A percentile compares a stretch with the other conserved stretches of the same genome.
Conservation (phyloP, 2,113 vertebrate species). For the Etheostoma cragini region DNA sequence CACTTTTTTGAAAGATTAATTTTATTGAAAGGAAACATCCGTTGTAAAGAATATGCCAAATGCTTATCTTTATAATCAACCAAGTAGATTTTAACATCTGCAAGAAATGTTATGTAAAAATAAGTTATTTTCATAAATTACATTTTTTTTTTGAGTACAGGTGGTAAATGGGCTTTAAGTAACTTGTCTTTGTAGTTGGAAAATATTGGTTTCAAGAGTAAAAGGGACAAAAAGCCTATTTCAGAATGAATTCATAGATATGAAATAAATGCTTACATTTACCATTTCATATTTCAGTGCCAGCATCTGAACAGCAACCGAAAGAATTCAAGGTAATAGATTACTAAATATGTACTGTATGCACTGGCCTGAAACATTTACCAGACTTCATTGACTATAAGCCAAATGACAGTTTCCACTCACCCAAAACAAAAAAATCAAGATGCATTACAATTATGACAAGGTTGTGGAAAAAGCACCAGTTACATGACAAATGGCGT, state of each 20-base stretch:
- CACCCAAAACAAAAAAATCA: not conserved
- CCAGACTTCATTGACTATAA: not conserved
- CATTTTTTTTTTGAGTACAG: not conserved
- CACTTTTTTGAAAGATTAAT: conserved; percentile 4
- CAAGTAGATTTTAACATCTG: not conserved
- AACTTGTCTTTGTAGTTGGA: not conserved
- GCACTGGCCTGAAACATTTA: conserved; percentile 2
- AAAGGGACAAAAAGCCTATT: not conserved
- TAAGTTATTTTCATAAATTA: conserved; percentile 25
- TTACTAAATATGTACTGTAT: conserved; percentile 1
- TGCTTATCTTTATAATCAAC: conserved; percentile 6
- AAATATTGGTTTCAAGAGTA: not conserved
- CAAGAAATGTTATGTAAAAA: conserved; percentile 30
- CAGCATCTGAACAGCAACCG: conserved; percentile 9
- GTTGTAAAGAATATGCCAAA: conserved; percentile 37
- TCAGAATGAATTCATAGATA: not conserved
- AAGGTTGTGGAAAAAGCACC: conserved; percentile 11
- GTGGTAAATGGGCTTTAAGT: not conserved
- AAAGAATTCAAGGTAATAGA: not conserved
- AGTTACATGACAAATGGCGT: conserved; percentile 42
- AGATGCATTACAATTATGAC: conserved; percentile 13
- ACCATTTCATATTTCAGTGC: not conserved
- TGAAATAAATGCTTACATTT: not conserved
- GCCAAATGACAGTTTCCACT: not conserved
- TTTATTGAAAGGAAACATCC: conserved; percentile 50